Percentiles rank a stretch among this genome's conserved stretches.
Evolutionary conservation across 2,797 vertebrate species (phyloP).

Genomic region (Manis pentadactyla): DNA sequence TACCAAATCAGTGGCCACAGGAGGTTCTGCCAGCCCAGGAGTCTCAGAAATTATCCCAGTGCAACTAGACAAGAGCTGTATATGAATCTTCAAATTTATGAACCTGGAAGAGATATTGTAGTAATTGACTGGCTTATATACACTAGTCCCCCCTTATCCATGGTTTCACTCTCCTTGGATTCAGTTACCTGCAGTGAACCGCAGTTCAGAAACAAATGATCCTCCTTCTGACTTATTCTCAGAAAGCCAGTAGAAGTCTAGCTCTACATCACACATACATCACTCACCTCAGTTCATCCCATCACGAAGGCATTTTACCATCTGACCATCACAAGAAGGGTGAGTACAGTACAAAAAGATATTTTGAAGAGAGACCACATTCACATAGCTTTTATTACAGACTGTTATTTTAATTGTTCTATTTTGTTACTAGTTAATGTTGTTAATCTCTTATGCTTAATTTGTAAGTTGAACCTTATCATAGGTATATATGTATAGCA

Average conservation of each 20-base stretch:
- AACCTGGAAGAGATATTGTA: not conserved
- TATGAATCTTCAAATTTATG: not conserved
- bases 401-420: not conserved
- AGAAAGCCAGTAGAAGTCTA: not conserved
- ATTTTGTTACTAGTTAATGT: not conserved
- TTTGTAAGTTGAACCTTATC: not conserved
- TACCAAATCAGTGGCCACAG: not conserved
- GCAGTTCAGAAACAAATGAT: not conserved
- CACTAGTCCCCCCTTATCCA: not conserved
- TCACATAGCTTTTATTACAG: not conserved
- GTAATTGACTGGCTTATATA: not conserved
- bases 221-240: not conserved
- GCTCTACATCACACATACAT: not conserved
- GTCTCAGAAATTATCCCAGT: not conserved
- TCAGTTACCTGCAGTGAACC: not conserved
- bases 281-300: not conserved
- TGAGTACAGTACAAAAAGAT: not conserved
- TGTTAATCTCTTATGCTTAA: not conserved
- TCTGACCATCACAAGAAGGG: not conserved
- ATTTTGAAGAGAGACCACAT: not conserved
- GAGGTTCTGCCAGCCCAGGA: not conserved
- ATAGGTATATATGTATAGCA: not conserved
- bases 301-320: not conserved
- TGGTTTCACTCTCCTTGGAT: not conserved
- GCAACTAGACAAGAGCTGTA: not conserved